Evolutionary conservation across 2,113 vertebrate genomes (phyloP), one percentile per base, ranked within the genome.

Genomic region (Sula dactylatra): DNA sequence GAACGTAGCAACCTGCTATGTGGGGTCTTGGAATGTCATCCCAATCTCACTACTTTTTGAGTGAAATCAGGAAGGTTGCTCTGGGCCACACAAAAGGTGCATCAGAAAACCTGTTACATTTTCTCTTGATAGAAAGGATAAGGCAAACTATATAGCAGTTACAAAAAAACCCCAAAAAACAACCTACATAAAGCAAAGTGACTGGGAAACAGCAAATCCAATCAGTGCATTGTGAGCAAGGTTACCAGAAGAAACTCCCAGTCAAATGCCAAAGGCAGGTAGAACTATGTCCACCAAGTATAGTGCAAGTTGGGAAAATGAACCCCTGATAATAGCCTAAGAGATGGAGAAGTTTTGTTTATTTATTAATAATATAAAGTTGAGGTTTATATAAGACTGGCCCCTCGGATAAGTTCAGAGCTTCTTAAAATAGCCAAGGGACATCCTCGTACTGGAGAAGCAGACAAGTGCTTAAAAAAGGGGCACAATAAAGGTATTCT

Each of bases 301-400:
- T 49, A 94, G 82, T 80, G 66, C 93, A 96, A 92, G 70, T 81
- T 87, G 86, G 77, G 69, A 94, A 83, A 93, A 77, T 25, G 74
- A 93, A 85, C 80, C 83, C 85, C 76, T 86, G 62, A 36, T 77
- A 94, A 88, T 4, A 88, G 44, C 62, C 61, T 66, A 82, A 29
- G 1, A 34, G 67, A 89, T 65, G 52, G 79, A 94, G 44, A 34
- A 62, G n/a, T 69, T 88, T 58, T 78, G 27, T 16, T 82, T 88
- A 61, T 58, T 88, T 58, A 90, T 49, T 78, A 89, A 40, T 66
- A 79, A 67, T 77, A 92, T 3, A 77, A 94, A 88, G 82, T 58
- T 83, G 91, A 90, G 65, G 77, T 91, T 87, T 90, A 55, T 61
- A 40, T 8, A 85, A 52, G 76, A 80, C 10, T 31, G 72, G 67